A percentile compares a stretch with the other conserved stretches of the same genome.
Evolutionary conservation across 1,140 invertebrate genomes (phyloP).

Genomic region (Lanistes nyassanus): DNA sequence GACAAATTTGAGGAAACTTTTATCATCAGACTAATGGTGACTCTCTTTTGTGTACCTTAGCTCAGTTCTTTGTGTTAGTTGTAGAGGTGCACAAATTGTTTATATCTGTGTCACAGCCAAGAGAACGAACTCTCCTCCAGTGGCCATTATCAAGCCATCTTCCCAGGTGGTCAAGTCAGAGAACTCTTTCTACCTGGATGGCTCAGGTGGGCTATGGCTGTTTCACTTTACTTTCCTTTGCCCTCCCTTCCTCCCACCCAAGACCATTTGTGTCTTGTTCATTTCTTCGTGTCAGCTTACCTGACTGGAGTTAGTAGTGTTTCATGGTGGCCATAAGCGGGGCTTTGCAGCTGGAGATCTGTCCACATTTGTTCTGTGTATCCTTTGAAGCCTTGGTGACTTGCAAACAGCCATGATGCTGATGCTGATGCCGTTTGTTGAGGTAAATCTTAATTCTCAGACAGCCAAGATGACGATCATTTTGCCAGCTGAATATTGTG

Average conservation of each 20-base stretch:
- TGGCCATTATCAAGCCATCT: constrained; percentile 85
- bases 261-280: neutral
- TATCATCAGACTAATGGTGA: too few relatives aligned
- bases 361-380: neutral
- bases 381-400: neutral
- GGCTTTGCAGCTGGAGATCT: neutral
- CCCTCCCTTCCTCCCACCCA: neutral
- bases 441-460: too few relatives aligned
- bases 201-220: constrained; percentile 69
- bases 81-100: neutral
- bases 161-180: constrained; percentile 88
- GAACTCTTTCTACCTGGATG: constrained; percentile 91
- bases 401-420: neutral
- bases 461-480: constrained; percentile 82
- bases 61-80: neutral
- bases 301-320: too few relatives aligned
- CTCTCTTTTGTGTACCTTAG: neutral
- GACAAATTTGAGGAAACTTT: too few relatives aligned
- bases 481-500: constrained; percentile 83
- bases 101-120: constrained; percentile 72
- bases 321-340: too few relatives aligned
- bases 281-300: too few relatives aligned
- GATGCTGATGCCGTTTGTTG: constrained; percentile 4
- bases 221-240: neutral
- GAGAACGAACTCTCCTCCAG: constrained; percentile 84